Evolutionary conservation across 2,888 invertebrate genomes (phyloP).

Genomic region (Nysson spinosus): DNA sequence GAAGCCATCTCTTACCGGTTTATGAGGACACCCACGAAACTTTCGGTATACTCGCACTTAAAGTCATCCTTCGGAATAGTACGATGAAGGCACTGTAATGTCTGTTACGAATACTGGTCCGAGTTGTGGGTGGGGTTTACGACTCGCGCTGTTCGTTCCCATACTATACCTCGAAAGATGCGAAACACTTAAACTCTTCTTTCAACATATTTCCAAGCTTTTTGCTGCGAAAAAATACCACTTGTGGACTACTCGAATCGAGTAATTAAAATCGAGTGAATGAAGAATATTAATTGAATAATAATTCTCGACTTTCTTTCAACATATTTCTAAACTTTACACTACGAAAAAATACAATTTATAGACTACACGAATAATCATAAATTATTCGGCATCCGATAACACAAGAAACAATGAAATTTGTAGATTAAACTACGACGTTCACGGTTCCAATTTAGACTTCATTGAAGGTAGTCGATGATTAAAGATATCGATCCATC

Average conservation of each 20-base stretch:
- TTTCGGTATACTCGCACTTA: constrained; percentile 55
- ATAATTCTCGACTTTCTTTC: too few relatives aligned
- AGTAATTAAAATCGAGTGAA: too few relatives aligned
- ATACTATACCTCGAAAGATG: constrained; percentile 37
- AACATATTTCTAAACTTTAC: too few relatives aligned
- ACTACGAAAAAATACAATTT: too few relatives aligned
- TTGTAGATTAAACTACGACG: background rate
- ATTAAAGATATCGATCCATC: constrained; percentile 63
- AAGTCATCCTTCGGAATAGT: constrained; percentile 61
- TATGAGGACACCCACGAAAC: constrained; percentile 54
- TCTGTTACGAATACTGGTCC: constrained; percentile 50
- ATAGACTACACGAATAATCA: too few relatives aligned
- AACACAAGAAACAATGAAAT: background rate
- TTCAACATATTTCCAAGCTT: constrained; percentile 37
- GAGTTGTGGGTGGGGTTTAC: constrained; percentile 45
- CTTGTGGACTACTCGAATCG: too few relatives aligned
- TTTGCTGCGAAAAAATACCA: too few relatives aligned
- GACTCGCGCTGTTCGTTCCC: constrained; percentile 47
- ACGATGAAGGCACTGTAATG: constrained; percentile 53
- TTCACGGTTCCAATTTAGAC: constrained; percentile 10
- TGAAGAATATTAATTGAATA: too few relatives aligned
- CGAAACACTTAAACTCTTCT: constrained; percentile 50
- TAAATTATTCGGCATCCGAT: too few relatives aligned
- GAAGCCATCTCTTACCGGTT: constrained; percentile 61
- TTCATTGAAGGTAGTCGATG: constrained; percentile 40